These are phyloP conservation scores for Boulengeromyrus knoepffleri DNA, from an alignment of 2,113 vertebrate genomes.

Conservation along the genomic window DNA sequence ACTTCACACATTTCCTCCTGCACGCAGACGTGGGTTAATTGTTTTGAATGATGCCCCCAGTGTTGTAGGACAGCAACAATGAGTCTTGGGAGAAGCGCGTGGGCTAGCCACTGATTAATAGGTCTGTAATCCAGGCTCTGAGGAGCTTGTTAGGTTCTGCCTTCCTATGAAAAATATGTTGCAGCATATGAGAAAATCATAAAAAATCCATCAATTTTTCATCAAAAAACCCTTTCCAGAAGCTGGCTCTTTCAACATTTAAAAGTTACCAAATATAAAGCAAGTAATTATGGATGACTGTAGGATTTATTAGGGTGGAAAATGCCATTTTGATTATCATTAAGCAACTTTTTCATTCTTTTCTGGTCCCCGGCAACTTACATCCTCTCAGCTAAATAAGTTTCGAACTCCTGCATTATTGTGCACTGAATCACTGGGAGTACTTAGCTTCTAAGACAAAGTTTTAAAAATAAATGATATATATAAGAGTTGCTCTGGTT, in stretches of 20 bases:
- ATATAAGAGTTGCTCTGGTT: not conserved
- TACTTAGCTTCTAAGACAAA: not conserved
- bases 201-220: slow-evolving; percentile 9
- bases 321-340: slow-evolving; percentile 22
- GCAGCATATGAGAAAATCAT: slow-evolving; percentile 6
- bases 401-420: slow-evolving; percentile 1
- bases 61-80: not conserved
- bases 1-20: not conserved
- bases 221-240: not conserved
- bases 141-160: slow-evolving; percentile 12
- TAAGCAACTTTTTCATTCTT: slow-evolving; percentile 8
- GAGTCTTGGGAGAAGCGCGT: not conserved
- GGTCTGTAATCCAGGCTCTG: slow-evolving; percentile 14
- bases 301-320: slow-evolving; percentile 19
- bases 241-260: not conserved
- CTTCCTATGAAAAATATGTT: slow-evolving; percentile 13
- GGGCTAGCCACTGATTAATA: slow-evolving; percentile 11
- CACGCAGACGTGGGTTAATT: slow-evolving; percentile 5
- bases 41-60: not conserved
- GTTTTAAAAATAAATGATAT: not conserved
- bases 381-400: not conserved
- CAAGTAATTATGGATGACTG: slow-evolving; percentile 16
- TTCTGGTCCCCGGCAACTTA: not conserved
- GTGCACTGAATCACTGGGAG: not conserved
- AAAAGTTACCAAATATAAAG: slow-evolving; percentile 22